Conservation (phyloP, 2,888 invertebrate genomes). For the Bugula neritina region DNA sequence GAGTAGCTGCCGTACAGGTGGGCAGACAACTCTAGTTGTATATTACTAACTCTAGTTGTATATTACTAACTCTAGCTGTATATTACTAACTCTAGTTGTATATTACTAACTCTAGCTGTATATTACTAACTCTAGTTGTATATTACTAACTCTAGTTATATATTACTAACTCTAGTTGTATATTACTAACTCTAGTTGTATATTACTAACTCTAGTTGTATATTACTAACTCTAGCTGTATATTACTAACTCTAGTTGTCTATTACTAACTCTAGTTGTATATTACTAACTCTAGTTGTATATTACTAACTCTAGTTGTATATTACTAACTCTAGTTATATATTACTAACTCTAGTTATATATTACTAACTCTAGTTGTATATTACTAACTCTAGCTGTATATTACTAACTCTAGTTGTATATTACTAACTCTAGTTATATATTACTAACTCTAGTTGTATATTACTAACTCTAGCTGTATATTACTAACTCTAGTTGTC, state of each 20-base stretch:
- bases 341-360: background rate
- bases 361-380: background rate
- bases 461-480: background rate
- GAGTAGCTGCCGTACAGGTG: slow-evolving; percentile 77
- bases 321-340: background rate
- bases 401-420: background rate
- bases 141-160: background rate
- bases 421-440: background rate
- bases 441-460: background rate
- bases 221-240: background rate
- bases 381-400: no score
- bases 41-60: background rate
- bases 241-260: background rate
- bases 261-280: background rate
- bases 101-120: background rate
- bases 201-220: background rate
- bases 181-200: no score
- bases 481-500: no score
- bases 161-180: background rate
- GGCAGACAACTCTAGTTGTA: background rate
- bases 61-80: no score
- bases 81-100: background rate
- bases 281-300: no score
- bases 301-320: background rate
- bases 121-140: background rate